phyloP scores from a whole-genome alignment of 53 echinoderm and acorn worm genomes.

The Arbacia lixula region DNA sequence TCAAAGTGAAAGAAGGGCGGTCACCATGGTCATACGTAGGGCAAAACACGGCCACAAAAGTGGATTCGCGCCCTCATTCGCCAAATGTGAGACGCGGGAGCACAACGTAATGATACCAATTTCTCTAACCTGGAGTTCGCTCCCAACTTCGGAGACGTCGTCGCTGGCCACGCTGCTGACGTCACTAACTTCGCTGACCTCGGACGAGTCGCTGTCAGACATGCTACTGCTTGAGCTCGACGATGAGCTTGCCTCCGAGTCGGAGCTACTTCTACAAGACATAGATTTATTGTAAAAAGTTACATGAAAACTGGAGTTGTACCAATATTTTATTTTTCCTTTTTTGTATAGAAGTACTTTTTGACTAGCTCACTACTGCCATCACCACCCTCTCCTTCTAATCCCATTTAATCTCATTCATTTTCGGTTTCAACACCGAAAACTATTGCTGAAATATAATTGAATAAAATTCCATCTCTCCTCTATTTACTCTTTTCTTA shows the following conservation, averaged over 20 bases:
- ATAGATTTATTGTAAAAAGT: too few species aligned
- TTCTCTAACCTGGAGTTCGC: slow-evolving; percentile 38
- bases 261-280: slow-evolving; percentile 15
- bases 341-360: too few species aligned
- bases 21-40: too few species aligned
- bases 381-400: too few species aligned
- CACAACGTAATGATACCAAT: neutral
- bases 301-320: neutral
- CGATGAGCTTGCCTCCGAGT: slow-evolving; percentile 12
- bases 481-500: too few species aligned
- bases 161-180: slow-evolving; percentile 73
- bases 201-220: slow-evolving; percentile 41
- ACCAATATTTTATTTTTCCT: too few species aligned
- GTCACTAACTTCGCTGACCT: slow-evolving; percentile 72
- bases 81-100: neutral
- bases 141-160: slow-evolving; percentile 65
- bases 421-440: too few species aligned
- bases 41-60: neutral
- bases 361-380: too few species aligned
- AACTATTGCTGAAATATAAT: too few species aligned
- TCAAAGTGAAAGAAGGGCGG: too few species aligned
- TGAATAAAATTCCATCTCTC: too few species aligned
- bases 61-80: neutral
- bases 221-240: neutral
- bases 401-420: too few species aligned